phyloP scores from a whole-genome alignment of 2,888 invertebrate genomes.

The Brachyptera putata region DNA sequence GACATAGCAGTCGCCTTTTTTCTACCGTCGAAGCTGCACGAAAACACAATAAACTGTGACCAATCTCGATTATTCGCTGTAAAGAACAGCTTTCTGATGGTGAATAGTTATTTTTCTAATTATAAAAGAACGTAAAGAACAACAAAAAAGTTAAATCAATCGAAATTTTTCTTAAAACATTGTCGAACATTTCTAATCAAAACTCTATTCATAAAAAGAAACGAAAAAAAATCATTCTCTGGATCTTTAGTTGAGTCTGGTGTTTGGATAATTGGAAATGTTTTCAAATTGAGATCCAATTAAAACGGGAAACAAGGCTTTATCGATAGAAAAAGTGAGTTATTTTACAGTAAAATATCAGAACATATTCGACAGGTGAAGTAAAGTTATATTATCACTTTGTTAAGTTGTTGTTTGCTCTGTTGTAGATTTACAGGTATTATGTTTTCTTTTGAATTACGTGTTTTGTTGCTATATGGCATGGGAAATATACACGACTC shows the following conservation, averaged over 20 bases:
- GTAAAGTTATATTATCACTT: too few species aligned
- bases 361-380: neutral
- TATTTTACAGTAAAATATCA: neutral
- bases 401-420: too few species aligned
- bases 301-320: neutral
- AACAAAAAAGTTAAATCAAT: slow-evolving; percentile 2
- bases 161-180: slow-evolving; percentile 19
- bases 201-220: neutral
- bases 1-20: too few species aligned
- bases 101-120: slow-evolving; percentile 12
- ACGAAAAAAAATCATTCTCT: neutral
- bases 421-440: too few species aligned
- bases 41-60: slow-evolving; percentile 12
- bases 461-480: too few species aligned
- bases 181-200: slow-evolving; percentile 16
- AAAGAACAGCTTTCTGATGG: slow-evolving; percentile 11
- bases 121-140: slow-evolving; percentile 12
- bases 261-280: slow-evolving; percentile 9
- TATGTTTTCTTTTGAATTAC: too few species aligned
- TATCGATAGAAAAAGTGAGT: neutral
- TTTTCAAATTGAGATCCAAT: neutral
- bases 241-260: too few species aligned
- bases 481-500: too few species aligned
- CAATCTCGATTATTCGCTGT: slow-evolving; percentile 1
- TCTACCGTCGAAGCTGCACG: too few species aligned